Percentiles rank a stretch among this genome's conserved stretches.
Evolutionary conservation across 2,888 invertebrate species (phyloP).

Genomic region (Sycophila texana): DNA sequence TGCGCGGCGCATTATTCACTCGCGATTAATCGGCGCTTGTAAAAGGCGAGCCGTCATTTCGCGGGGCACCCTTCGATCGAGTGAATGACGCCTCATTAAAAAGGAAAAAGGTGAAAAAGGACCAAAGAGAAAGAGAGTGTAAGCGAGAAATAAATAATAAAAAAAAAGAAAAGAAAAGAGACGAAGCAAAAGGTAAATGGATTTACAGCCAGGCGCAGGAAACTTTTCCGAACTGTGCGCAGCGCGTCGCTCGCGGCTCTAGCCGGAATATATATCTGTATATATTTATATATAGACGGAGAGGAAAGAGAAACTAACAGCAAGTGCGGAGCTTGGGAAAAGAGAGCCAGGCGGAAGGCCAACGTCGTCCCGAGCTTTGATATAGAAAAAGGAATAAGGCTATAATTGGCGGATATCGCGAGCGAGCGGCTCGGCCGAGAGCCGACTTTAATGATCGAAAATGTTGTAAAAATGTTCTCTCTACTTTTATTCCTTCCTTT

Average conservation of each 20-base stretch:
- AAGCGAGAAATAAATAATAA: too few relatives aligned
- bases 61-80: slow-evolving; percentile 40
- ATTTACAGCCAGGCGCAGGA: slow-evolving; percentile 42
- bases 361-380: too few relatives aligned
- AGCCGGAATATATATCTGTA: too few relatives aligned
- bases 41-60: slow-evolving; percentile 15
- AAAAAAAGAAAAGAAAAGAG: too few relatives aligned
- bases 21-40: slow-evolving; percentile 9
- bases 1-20: neutral
- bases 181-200: slow-evolving; percentile 36
- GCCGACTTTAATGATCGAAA: slow-evolving; percentile 71
- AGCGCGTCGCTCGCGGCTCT: neutral
- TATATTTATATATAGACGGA: neutral
- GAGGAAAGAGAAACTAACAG: neutral
- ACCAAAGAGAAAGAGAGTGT: too few relatives aligned
- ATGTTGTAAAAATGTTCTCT: slow-evolving; percentile 71
- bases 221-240: slow-evolving; percentile 56
- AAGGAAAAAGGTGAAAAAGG: slow-evolving; percentile 16
- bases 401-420: slow-evolving; percentile 71
- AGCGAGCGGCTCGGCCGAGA: slow-evolving; percentile 54
- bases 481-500: slow-evolving; percentile 69
- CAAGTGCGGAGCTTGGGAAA: slow-evolving; percentile 1
- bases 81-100: slow-evolving; percentile 42
- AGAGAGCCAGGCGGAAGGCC: neutral
- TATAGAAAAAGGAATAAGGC: slow-evolving; percentile 57